phyloP scores from a whole-genome alignment of 2,888 invertebrate species.

The Eupelmus urozonus region DNA sequence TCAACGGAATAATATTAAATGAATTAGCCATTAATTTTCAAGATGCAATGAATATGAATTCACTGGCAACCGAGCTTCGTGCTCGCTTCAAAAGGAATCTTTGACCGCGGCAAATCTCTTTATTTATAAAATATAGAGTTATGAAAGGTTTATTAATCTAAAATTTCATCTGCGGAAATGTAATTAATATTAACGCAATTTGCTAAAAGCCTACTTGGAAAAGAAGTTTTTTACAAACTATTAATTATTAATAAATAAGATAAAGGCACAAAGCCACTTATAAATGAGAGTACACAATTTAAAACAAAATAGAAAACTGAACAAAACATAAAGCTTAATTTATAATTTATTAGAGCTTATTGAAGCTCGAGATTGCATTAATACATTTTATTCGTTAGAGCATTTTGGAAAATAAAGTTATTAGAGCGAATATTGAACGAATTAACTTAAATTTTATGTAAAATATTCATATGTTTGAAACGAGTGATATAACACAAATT shows the following conservation, averaged over 20 bases:
- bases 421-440: conserved; percentile 14
- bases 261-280: neutral
- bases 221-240: neutral
- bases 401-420: neutral
- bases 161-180: too few relatives aligned
- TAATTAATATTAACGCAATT: too few relatives aligned
- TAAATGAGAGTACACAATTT: too few relatives aligned
- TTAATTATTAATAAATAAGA: neutral
- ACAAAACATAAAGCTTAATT: neutral
- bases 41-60: neutral
- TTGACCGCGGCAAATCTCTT: too few relatives aligned
- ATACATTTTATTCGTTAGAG: neutral
- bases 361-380: neutral
- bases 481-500: neutral
- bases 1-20: conserved; percentile 15
- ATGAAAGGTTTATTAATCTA: too few relatives aligned
- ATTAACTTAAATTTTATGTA: neutral
- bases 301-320: neutral
- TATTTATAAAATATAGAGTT: too few relatives aligned
- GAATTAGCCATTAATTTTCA: conserved; percentile 32
- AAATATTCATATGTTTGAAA: conserved; percentile 25
- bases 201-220: neutral
- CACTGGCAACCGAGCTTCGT: too few relatives aligned
- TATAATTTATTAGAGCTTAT: neutral
- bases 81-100: too few relatives aligned